Base-by-base conservation (phyloP, 2,113 vertebrate genomes). In the Callionymus lyra region DNA sequence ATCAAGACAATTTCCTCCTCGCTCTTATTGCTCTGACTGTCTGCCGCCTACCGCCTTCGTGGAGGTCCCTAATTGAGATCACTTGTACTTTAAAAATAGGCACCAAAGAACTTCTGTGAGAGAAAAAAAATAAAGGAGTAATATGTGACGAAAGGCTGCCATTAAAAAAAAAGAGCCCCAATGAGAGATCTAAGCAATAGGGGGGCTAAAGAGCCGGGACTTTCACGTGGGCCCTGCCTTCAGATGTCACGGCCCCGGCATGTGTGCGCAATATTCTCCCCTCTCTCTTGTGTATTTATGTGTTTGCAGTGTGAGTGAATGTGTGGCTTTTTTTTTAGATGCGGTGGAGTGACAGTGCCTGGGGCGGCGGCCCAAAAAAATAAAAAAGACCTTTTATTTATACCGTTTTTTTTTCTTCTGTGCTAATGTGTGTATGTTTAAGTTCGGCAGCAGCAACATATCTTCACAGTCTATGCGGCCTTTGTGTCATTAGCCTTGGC, bases 41-140 rank as follows among this genome's bases (percentile, higher is more conserved):
- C 86, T 87, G 79, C 84, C 76, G 79, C 84, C 83, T 82, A 61
- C 72, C 61, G 79, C 85, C 84, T 87, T 87, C 86, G 81, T 62
- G 86, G 86, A 86, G 85, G 85, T 88, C 86, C 78, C 71, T 88
- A 88, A 88, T 88, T 88, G 85, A 86, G 80, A 87, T 88, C 86
- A 87, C 86, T 87, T 85, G 85, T 84, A 77, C n/a, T 77, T 81
- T 84, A 85, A 85, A 84, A 85, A 84, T 85, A 83, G 83, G 84
- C 82, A 79, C 73, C 79, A 77, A 83, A 81, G 82, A 85, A 88
- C 83, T 72, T 83, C 69, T 83, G 82, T 51, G 83, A 64, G 69
- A 82, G 71, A 79, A 72, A 70, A 74, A 78, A 75, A 79, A 83
- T 80, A 77, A 80, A 76, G 72, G 62, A 39, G 72, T 75, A 78